Evolutionary conservation across 2,113 vertebrate species (phyloP), one percentile per base, ranked within the genome.

Genomic region (Gopherus flavomarginatus): DNA sequence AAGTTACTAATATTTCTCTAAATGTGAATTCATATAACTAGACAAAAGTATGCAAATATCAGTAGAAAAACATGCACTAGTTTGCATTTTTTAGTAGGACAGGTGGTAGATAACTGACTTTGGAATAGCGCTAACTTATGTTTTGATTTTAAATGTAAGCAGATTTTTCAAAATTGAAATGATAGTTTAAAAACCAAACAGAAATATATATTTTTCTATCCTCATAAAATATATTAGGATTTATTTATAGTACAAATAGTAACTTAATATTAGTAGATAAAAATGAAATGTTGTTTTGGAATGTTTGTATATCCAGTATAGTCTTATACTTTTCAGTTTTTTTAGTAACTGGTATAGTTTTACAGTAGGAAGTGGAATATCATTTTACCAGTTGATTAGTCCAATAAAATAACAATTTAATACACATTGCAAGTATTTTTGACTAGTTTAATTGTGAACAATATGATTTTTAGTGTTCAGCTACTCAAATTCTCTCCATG

Each of bases 401-500:
- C 19, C 38, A 93, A 81, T 56, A 86, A 26, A 88, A 35, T 22
- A 2, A 4, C 13, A 78, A 77, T 42, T 96, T 91, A 79, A 85
- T 85, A 81, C 2, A 81, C 93, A 83, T 88, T 75, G 29, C 52
- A 86, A 88, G 14, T 27, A 38, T 24, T n/a, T 42, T 91, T 81
- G 35, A 49, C 42, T 50, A 52, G 11, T 53, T 80, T 72, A 82
- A 56, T 87, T 93, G 85, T 95, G 81, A 82, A 87, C 29, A 31
- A 27, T 79, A 29, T 69, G 35, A 87, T 85, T 92, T 90, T 26
- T 35, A 56, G 29, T 83, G 52, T 92, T 78, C 42, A 78, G 24
- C 53, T 90, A 69, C 62, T 94, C 81, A 93, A 87, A 90, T 97
- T 97, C 27, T 96, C 84, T 96, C 95, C 42, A 38, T 77, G 81